phyloP scores from a whole-genome alignment of 2,113 vertebrate genomes.

The Plotosus lineatus region DNA sequence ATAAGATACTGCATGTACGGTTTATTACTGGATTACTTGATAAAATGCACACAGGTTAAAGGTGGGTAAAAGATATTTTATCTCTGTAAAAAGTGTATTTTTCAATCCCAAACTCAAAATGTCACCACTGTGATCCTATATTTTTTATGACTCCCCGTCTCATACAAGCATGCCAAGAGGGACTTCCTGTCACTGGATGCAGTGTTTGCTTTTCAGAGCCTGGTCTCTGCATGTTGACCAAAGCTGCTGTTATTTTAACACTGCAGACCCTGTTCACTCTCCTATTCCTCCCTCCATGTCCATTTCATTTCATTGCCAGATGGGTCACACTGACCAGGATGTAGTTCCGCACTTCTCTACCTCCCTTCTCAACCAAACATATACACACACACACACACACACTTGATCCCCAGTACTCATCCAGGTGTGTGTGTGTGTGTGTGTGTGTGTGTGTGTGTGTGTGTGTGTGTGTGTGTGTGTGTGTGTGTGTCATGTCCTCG shows the following conservation, averaged over 20 bases:
- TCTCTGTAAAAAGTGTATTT: too few species aligned
- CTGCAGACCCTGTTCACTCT: slow-evolving; percentile 57
- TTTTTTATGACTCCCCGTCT: neutral
- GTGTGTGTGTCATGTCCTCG: too few species aligned
- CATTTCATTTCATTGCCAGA: slow-evolving; percentile 17
- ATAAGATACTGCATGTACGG: too few species aligned
- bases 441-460: slow-evolving; percentile 18
- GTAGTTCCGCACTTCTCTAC: slow-evolving; percentile 39
- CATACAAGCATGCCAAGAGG: slow-evolving; percentile 65
- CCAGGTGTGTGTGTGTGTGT: neutral
- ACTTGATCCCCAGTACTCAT: neutral
- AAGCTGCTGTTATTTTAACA: slow-evolving; percentile 72
- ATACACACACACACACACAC: neutral
- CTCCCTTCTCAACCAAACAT: slow-evolving; percentile 29
- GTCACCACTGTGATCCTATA: too few species aligned
- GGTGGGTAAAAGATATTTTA: too few species aligned
- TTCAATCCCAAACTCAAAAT: too few species aligned
- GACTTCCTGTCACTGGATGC: slow-evolving; percentile 73
- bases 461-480: slow-evolving; percentile 13
- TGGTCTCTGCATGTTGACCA: slow-evolving; percentile 66
- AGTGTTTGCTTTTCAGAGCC: slow-evolving; percentile 76
- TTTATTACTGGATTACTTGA: too few species aligned
- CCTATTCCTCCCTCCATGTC: neutral
- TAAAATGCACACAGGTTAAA: too few species aligned
- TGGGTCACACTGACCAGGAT: slow-evolving; percentile 47